These are phyloP conservation scores for Hippasteria phrygiana DNA, from an alignment of 53 echinoderm and acorn worm genomes.

Conservation along the genomic window DNA sequence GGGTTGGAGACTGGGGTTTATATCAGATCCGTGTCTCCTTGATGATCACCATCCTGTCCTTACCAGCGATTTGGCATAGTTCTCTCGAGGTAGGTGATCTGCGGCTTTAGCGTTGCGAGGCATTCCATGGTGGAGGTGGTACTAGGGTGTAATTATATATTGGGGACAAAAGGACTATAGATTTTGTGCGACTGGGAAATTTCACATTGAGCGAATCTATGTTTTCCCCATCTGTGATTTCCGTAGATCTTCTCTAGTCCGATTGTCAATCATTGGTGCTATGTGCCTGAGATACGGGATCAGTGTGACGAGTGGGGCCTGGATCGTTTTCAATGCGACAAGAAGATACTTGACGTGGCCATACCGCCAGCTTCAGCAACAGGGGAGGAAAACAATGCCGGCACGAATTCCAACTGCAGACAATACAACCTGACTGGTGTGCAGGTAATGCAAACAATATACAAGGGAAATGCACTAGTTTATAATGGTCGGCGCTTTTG, in stretches of 20 bases:
- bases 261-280: not conserved
- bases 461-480: too few relatives aligned
- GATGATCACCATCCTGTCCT: not conserved
- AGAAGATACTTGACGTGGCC: not conserved
- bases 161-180: too few relatives aligned
- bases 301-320: not conserved
- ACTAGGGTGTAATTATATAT: too few relatives aligned
- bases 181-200: too few relatives aligned
- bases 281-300: not conserved
- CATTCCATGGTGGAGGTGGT: too few relatives aligned
- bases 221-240: too few relatives aligned
- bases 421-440: not conserved
- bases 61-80: not conserved
- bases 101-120: too few relatives aligned
- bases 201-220: too few relatives aligned
- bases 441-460: not conserved
- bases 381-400: too few relatives aligned
- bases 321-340: not conserved
- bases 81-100: not conserved
- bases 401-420: not conserved
- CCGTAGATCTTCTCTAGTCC: not conserved
- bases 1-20: not conserved
- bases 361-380: not conserved
- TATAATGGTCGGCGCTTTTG: too few relatives aligned
- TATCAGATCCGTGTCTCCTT: not conserved